Base-by-base conservation (phyloP, 1,140 invertebrate species). In the Camponotus vicinus region DNA sequence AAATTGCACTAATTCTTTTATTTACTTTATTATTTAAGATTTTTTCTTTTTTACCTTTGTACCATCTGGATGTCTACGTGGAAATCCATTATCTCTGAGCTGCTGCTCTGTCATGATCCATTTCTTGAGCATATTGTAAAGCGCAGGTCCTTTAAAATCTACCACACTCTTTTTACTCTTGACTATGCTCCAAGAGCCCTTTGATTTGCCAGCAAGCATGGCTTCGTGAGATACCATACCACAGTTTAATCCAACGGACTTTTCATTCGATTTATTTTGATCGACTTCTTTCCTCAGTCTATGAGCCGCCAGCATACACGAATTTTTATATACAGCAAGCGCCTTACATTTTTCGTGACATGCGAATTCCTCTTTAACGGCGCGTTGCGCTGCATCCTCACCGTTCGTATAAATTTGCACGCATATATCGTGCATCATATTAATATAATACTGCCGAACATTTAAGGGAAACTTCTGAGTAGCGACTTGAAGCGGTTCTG, bases 341-440 rank as follows among this genome's bases (percentile, higher is more conserved):
- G 97, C 97, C 88, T 96, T 97, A 92, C 97, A 98, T 91, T 97
- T 97, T 88, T 97, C 97, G 91, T 97, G 97, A 69, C 97, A 97
- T 4, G 96, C 94, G 78, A 97, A 95, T 94, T 98, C 98, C 95
- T 98, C 98, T 85, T 96, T 96, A 88, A 97, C 95, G 1, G 97
- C 96, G 88, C 96, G 92, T 49, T 95, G 93, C 5, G 90, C 92
- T 15, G 98, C 98, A 92, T 98, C 97, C 57, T 97, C 95, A 85
- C 97, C 94, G 71, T 94, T 95, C 0, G 96, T 94, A 92, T 97
- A 98, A 86, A 98, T 97, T 94, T 98, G 97, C 9, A 97, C 94
- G 94, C 97, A 98, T 92, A 99, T 97, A 93, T 98, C 98, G 67
- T 98, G 98, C 96, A 99, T 97, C 92, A 97, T 95, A 92, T 98